Evolutionary conservation across 2,888 invertebrate genomes (phyloP), one percentile per base, ranked within the genome.

Genomic region (Amphipyra tragopoginis): DNA sequence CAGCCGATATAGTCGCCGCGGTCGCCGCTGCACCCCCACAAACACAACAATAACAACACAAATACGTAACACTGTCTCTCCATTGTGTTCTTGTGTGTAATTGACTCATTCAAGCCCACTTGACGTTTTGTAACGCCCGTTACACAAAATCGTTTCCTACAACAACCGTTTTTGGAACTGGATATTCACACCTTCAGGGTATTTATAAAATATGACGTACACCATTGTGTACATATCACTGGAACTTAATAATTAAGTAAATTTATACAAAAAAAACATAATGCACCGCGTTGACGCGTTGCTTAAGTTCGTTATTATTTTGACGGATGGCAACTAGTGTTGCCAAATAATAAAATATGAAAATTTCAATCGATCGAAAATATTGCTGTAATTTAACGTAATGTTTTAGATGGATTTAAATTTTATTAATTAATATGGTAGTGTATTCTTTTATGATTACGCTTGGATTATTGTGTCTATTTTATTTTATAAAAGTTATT

Each of bases 1-100:
- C 94, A 94, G 52, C 94, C 94, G 49, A 93, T 80, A 71, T 92
- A 93, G 81, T 93, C 92, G 9, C 94, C 94, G 29, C 93, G 91
- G 65, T 94, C 93, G 29, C 85, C 76, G 29, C 64, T 61, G 66
- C 82, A 77, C 5, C 64, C 60, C 63, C 72, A 72, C 45, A 83
- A 65, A 53, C 67, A 83, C 52, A 84, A 69, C 55, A 85, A 62
- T 51, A 86, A 64, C 36, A 84, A 75, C 59, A 76, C 65, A 51
- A 84, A 68, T 65, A 75, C 65, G 62, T 78, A 77, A 80, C 72
- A 79, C 71, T 71, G 81, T 62, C 77, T 83, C 63, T 83, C 87
- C 93, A 93, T 93, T 91, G 90, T 92, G 82, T 84, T 80, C 80
- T 75, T 71, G 77, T 73, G 63, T 59, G 58, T 53, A 66, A 79